Conservation (phyloP, 92 coral and sea anemone species). For the Zoanthus gigantus region DNA sequence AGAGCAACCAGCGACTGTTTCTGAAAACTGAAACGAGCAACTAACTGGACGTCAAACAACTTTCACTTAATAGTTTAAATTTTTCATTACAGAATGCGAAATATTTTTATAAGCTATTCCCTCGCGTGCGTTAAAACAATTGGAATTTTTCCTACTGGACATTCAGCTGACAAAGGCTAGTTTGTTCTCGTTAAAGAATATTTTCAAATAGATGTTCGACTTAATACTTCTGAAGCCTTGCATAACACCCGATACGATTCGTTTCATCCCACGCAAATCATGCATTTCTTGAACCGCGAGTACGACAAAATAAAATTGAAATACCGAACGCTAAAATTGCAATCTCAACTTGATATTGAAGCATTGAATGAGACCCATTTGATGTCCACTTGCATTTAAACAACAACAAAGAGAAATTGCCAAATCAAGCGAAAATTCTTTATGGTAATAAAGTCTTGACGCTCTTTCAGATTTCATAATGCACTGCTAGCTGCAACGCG, state of each 20-base stretch:
- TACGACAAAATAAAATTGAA: not conserved
- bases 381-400: not conserved
- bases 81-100: not conserved
- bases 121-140: not conserved
- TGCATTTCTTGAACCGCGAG: not conserved
- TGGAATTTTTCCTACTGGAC: not conserved
- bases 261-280: not conserved
- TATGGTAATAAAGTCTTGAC: no score
- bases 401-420: not conserved
- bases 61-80: not conserved
- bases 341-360: not conserved
- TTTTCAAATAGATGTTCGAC: not conserved
- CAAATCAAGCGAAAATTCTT: no score
- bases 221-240: not conserved
- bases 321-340: not conserved
- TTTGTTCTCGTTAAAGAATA: not conserved
- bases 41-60: not conserved
- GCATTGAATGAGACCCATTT: not conserved
- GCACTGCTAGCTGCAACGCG: no score
- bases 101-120: not conserved
- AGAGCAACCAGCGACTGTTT: not conserved
- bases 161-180: slow-evolving; percentile 7
- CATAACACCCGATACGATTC: not conserved
- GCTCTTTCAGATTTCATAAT: no score
- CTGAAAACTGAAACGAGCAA: not conserved